These are phyloP conservation scores for Eudemis profundana DNA, from an alignment of 2,888 invertebrate species.

Conservation along the genomic window DNA sequence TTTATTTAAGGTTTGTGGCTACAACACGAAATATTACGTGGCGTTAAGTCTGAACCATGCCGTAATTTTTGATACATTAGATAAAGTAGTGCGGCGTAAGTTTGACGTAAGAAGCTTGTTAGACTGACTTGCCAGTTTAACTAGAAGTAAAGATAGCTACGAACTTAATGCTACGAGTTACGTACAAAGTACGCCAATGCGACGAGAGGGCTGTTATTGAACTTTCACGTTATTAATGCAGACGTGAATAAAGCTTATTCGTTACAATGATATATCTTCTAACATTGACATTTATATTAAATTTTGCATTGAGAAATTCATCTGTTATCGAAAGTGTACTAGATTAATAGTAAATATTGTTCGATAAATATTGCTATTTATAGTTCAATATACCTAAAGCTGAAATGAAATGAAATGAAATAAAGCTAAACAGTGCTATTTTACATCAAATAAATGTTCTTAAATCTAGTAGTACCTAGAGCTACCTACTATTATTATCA, in stretches of 20 bases:
- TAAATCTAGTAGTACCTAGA: too few relatives aligned
- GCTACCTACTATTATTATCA: too few relatives aligned
- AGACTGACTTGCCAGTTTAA: slow-evolving; percentile 17
- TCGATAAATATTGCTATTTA: not conserved
- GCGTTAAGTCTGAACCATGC: too few relatives aligned
- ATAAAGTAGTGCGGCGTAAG: not conserved
- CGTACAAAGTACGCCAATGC: slow-evolving; percentile 13
- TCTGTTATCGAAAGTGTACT: not conserved
- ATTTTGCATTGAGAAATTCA: not conserved
- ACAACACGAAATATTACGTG: not conserved
- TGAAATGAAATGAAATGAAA: too few relatives aligned
- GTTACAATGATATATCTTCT: slow-evolving; percentile 21
- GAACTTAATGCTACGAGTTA: slow-evolving; percentile 28
- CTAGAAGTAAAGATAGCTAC: slow-evolving; percentile 26
- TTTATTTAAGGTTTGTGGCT: slow-evolving; percentile 27
- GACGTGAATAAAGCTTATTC: slow-evolving; percentile 24
- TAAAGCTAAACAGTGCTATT: too few relatives aligned
- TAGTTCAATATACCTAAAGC: not conserved
- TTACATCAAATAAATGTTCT: too few relatives aligned
- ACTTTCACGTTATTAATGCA: slow-evolving; percentile 33
- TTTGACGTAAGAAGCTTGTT: not conserved
- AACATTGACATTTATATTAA: not conserved
- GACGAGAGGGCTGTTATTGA: slow-evolving; percentile 15
- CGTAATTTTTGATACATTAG: slow-evolving; percentile 3
- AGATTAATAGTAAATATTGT: not conserved